Evolutionary conservation across 1,140 invertebrate species (phyloP).

Genomic region (Planococcus citri): DNA sequence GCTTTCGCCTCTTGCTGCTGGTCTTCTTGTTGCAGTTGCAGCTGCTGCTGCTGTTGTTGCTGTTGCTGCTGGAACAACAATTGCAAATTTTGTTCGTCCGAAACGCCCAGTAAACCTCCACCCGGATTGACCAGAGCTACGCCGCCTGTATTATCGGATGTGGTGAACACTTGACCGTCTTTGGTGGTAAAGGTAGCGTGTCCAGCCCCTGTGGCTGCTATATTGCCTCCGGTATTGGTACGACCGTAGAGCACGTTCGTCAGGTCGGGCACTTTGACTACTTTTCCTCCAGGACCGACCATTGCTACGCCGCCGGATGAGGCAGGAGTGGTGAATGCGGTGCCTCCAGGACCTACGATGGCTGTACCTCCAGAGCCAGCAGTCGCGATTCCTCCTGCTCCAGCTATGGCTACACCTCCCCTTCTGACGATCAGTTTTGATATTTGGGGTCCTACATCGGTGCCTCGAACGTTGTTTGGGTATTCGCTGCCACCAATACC

Average conservation of each 20-base stretch:
- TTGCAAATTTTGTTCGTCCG: not conserved
- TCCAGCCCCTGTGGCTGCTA: constrained; percentile 18
- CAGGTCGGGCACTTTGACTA: constrained; percentile 39
- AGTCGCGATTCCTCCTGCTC: constrained; percentile 56
- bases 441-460: constrained; percentile 44
- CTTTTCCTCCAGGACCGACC: constrained; percentile 50
- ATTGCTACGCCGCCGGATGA: constrained; percentile 47
- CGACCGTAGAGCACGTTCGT: constrained; percentile 35
- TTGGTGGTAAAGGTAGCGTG: not conserved
- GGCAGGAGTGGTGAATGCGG: constrained; percentile 50
- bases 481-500: too few species aligned
- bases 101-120: not conserved
- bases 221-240: not conserved
- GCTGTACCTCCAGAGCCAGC: constrained; percentile 57
- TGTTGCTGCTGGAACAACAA: not conserved
- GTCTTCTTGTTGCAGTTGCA: not conserved
- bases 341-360: constrained; percentile 55
- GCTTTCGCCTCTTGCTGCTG: not conserved
- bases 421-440: constrained; percentile 48
- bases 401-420: constrained; percentile 59
- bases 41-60: not conserved
- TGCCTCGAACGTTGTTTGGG: constrained; percentile 20
- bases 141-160: not conserved
- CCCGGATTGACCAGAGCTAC: not conserved
- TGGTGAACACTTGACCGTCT: not conserved